Evolutionary conservation across 2,113 vertebrate genomes (phyloP).

Genomic region (Macquaria ambigua): DNA sequence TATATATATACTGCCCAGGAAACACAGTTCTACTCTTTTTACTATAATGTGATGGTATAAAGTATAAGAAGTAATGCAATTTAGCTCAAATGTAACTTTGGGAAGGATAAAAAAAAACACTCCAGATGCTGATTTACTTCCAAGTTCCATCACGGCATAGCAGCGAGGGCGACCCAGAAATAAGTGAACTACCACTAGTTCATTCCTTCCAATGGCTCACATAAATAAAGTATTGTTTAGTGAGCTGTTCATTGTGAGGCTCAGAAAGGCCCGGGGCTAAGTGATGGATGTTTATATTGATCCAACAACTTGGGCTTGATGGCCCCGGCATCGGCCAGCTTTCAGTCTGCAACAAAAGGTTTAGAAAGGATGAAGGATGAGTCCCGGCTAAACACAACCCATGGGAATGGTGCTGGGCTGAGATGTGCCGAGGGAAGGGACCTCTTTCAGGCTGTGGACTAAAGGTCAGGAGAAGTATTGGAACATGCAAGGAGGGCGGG

Average conservation of each 20-base stretch:
- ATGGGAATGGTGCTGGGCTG: slow-evolving; percentile 67
- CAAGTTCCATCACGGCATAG: slow-evolving; percentile 49
- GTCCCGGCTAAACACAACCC: slow-evolving; percentile 66
- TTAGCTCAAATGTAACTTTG: neutral
- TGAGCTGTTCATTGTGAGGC: slow-evolving; percentile 81
- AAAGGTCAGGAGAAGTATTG: slow-evolving; percentile 68
- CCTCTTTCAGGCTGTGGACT: slow-evolving; percentile 68
- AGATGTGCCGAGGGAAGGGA: slow-evolving; percentile 63
- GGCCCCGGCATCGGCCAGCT: slow-evolving; percentile 79
- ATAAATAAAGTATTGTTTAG: slow-evolving; percentile 83
- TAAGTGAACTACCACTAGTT: slow-evolving; percentile 77
- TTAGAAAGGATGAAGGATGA: slow-evolving; percentile 81
- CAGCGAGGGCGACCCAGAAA: slow-evolving; percentile 35
- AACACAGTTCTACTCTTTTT: neutral
- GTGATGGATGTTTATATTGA: slow-evolving; percentile 86
- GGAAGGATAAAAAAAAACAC: slow-evolving; percentile 8
- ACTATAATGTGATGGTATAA: neutral
- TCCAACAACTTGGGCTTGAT: slow-evolving; percentile 82
- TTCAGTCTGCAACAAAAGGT: slow-evolving; percentile 83
- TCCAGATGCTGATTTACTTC: slow-evolving; percentile 33
- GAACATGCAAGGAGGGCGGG: slow-evolving; percentile 54
- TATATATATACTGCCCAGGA: neutral
- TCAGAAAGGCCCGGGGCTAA: slow-evolving; percentile 75
- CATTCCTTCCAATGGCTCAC: slow-evolving; percentile 78
- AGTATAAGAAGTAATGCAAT: neutral